A percentile compares a stretch with the other conserved stretches of the same genome.
These are phyloP conservation scores for Chromis chromis DNA, from an alignment of 2,797 vertebrate genomes.

Conservation along the genomic window DNA sequence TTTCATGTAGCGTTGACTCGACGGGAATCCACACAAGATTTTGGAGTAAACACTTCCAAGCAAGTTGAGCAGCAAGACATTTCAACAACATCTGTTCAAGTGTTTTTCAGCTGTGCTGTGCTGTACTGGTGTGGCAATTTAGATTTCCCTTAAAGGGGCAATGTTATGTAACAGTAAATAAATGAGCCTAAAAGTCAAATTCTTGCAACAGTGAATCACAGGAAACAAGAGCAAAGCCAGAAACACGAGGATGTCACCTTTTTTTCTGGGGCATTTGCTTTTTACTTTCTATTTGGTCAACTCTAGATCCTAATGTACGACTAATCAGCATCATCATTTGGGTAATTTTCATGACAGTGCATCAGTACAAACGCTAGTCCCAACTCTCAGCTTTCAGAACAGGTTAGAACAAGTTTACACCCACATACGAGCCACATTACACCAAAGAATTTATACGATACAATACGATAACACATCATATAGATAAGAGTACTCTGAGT, in stretches of 20 bases:
- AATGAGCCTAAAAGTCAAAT: slow-evolving; percentile 19
- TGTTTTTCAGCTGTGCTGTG: slow-evolving; percentile 16
- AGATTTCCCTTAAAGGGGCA: slow-evolving; percentile 24
- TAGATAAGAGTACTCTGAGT: background rate
- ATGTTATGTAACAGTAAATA: slow-evolving; percentile 37
- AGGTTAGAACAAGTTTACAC: slow-evolving; percentile 27
- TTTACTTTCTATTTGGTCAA: background rate
- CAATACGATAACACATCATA: background rate
- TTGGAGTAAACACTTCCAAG: slow-evolving; percentile 23
- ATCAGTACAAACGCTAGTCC: background rate
- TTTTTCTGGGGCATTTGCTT: too few species aligned
- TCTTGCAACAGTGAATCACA: slow-evolving; percentile 5
- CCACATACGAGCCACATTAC: background rate
- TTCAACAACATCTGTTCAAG: slow-evolving; percentile 43
- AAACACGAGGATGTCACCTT: background rate
- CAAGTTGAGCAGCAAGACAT: slow-evolving; percentile 45
- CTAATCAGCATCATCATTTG: background rate
- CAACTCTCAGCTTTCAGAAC: background rate
- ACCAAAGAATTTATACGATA: background rate
- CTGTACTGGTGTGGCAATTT: slow-evolving; percentile 18
- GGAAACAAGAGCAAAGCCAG: background rate
- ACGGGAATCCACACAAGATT: slow-evolving; percentile 12
- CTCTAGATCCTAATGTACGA: background rate
- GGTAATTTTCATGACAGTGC: background rate
- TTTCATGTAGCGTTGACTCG: slow-evolving; percentile 8